A percentile compares a stretch with the other conserved stretches of the same genome.
phyloP scores from a whole-genome alignment of 30 jellyfish, hydroid and myxozoan species.

The Clytia hemisphaerica region DNA sequence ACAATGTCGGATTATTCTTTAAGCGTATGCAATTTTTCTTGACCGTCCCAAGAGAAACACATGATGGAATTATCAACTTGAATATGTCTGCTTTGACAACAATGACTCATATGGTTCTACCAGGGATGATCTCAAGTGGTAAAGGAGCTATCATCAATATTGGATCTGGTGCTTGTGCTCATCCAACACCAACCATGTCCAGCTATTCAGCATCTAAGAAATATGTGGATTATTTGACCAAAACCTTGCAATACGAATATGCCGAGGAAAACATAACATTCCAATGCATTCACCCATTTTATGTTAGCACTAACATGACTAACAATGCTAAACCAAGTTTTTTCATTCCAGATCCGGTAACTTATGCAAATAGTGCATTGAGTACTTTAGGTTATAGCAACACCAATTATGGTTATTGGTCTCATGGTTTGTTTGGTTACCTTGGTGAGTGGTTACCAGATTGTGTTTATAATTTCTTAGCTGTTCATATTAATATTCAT shows the following conservation, averaged over 20 bases:
- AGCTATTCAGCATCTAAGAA: conserved; percentile 81
- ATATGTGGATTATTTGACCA: conserved; percentile 52
- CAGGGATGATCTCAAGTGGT: conserved; percentile 55
- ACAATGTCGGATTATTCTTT: conserved; percentile 66
- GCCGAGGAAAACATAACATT: conserved; percentile 34
- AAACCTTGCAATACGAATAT: conserved; percentile 50
- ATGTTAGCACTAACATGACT: conserved; percentile 50
- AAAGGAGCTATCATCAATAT: conserved; percentile 68
- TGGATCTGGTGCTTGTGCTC: conserved; percentile 63
- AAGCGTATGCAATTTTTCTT: conserved; percentile 49
- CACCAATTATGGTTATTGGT: conserved; percentile 68
- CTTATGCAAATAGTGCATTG: conserved; percentile 51
- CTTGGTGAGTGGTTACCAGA: conserved; percentile 12
- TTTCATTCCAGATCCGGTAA: conserved; percentile 45
- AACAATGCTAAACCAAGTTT: conserved; percentile 42
- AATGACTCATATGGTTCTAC: conserved; percentile 67
- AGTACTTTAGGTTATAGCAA: conserved; percentile 47
- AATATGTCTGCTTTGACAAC: conserved; percentile 47
- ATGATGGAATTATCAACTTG: conserved; percentile 40
- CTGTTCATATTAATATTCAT: not conserved
- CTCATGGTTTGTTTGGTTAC: conserved; percentile 41
- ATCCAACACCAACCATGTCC: conserved; percentile 77
- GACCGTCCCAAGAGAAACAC: conserved; percentile 21
- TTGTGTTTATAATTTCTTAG: not conserved
- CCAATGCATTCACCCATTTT: conserved; percentile 62